Base-by-base conservation (phyloP, 1,140 invertebrate genomes). In the Adoxophyes honmai region DNA sequence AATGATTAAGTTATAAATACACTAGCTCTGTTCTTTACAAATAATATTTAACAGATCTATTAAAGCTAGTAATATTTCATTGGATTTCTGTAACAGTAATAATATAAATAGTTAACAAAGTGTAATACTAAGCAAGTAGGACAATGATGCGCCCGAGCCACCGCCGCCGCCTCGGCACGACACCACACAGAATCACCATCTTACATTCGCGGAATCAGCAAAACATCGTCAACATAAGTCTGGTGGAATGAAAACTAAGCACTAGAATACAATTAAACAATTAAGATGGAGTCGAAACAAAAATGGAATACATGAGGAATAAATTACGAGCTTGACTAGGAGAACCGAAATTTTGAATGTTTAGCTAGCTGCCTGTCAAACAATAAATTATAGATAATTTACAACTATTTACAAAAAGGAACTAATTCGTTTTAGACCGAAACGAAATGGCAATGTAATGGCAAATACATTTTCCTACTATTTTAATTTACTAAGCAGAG, bases 81-180 rank as follows among this genome's bases (percentile, higher is more conserved):
- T 83, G 75, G 72, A 84, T 78, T 73, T 78, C 56, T 75, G 67
- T 76, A 87, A 88, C 85, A 86, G 69, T 70, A 68, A 78, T 88
- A 48, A 88, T 80, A 88, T 80, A 88, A 88, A 86, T 88, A 88
- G 81, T 86, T 87, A 88, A 88, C 83, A 88, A 88, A 86, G 65
- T 77, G 70, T 81, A 75, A 80, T 75, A 81, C 68, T 82, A 80
- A 77, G 75, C 75, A 80, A 78, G 60, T 83, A 82, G 73, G 72
- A 78, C 77, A 78, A 74, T 64, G 76, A 75, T 75, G 67, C 80
- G 78, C 74, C 75, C 74, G 64, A 81, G 75, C 70, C 60, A 74
- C 15, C 15, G 18, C n/a, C 18, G n/a, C n/a, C n/a, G n/a, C 16
- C 4, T 18, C 38, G 15, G 15, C 9, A 48, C 16, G 10, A 15